Percentiles rank a stretch among this genome's conserved stretches.
Conservation (phyloP, 2,113 vertebrate genomes). For the Fulica atra region DNA sequence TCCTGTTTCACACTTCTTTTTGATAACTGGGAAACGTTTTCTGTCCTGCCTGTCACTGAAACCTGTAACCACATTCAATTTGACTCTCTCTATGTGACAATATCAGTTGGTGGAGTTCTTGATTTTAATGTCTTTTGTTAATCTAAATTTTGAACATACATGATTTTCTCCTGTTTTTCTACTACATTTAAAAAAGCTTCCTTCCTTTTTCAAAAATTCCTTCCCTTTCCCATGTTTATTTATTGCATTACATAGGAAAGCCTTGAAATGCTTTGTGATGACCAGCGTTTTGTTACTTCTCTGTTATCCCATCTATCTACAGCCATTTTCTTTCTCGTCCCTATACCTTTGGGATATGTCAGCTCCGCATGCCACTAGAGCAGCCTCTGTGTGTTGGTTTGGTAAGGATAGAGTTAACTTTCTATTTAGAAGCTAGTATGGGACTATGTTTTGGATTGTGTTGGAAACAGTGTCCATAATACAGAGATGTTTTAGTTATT, state of each 20-base stretch:
- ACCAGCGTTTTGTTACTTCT: neutral
- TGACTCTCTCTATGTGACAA: neutral
- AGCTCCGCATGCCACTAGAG: neutral
- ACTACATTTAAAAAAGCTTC: neutral
- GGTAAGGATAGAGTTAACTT: no score
- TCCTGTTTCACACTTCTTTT: constrained; percentile 9
- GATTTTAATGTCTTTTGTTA: neutral
- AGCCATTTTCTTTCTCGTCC: neutral
- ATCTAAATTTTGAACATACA: neutral
- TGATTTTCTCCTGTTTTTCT: neutral
- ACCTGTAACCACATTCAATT: neutral
- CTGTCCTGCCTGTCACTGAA: constrained; percentile 8
- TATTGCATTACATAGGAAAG: neutral
- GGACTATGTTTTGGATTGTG: no score
- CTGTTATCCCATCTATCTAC: neutral
- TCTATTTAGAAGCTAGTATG: no score
- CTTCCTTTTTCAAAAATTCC: neutral
- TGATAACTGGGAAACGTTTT: neutral
- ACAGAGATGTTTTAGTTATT: no score
- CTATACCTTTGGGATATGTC: neutral
- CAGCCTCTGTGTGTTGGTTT: neutral
- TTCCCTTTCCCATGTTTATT: neutral
- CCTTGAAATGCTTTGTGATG: neutral
- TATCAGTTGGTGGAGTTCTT: neutral
- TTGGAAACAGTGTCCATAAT: no score